Evolutionary conservation across 2,797 vertebrate genomes (phyloP), one percentile per base, ranked within the genome.

Genomic region (Synanceia verrucosa): DNA sequence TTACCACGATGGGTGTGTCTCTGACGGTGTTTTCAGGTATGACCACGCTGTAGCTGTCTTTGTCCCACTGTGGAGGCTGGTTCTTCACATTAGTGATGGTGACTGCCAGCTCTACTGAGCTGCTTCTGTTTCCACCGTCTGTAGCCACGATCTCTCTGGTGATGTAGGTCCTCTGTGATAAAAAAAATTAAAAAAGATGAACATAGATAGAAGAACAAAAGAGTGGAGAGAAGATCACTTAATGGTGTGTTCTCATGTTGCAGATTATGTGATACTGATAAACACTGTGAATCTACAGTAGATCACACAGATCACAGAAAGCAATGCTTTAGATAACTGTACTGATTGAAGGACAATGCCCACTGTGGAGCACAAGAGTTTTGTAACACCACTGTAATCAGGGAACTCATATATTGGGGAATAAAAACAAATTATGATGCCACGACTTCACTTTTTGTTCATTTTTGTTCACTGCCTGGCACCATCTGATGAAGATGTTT

Each of bases 61-160:
- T 94, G 65, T 95, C 95, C 96, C 96, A 97, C 66, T 94, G 94
- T 2, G 96, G 96, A 26, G 95, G 95, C 82, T 95, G 93, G 83
- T 96, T 96, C 87, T 95, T 94, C 65, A 94, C 94, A 33, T 94
- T 96, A 53, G 94, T 96, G 84, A 96, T 90, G 75, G 94, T 95
- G 67, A 96, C 95, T 0, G 80, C 78, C 77, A 96, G 89, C 79
- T 97, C 94, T 76, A 95, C 95, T 5, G 91, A 93, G 71, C 92
- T 96, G 88, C 94, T 97, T 41, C 88, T 89, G 78, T 96, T 96
- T 6, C 96, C 96, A 1, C 95, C 95, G 19, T 96, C 95, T 76
- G 92, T 96, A 39, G 95, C 94, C 76, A 94, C 89, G 10, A 96
- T 92, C 53, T 95, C 93, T 83, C 92, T 89, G 79, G 93, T 93